Base-by-base conservation (phyloP, 2,888 invertebrate species). In the Nineta flava region DNA sequence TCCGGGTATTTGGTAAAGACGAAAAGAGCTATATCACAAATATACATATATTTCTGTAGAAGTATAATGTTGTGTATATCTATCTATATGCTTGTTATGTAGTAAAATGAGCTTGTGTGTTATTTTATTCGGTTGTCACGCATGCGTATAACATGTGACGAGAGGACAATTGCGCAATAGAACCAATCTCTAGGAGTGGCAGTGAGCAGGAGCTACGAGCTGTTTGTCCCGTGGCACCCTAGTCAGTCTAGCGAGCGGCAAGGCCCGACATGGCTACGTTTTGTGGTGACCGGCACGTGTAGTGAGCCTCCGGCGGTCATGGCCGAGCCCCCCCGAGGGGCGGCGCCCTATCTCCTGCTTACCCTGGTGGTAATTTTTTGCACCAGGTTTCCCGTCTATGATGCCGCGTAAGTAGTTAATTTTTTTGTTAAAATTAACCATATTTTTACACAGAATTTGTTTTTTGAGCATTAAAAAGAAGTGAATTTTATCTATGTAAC, bases 261-360 rank as follows among this genome's bases (percentile, higher is more conserved):
- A 44, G 44, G 44, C 44, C 21, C 44, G 44, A 44, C 19, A 44
- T 44, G 44, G 44, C 44, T 19, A 26, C 19, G 26, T 44, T 44
- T 26, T 21, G 44, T 44, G 44, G 44, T 44, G 44, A 21, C 44
- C 44, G 44, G 44, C 44, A 44, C 44, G 44, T 44, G 44, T 44
- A 44, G 44, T 44, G 44, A 44, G 44, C 44, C 44, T 26, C 44
- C 26, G 44, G 44, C 44, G 44, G 44, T 21, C 44, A 44, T 44
- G 44, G 44, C 44, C 44, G 44, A 44, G 44, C 44, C 44, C 44
- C 44, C 44, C 44, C 44, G 44, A 44, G 44, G 44, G 44, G 44
- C 44, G 44, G 44, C 44, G 44, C 44, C 44, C 44, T 44, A 44
- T 26, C 44, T 44, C 21, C 44, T 44, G 44, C 19, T 44, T 44